These are phyloP conservation scores for Helostoma temminkii DNA, from an alignment of 2,797 vertebrate species.

Conservation along the genomic window DNA sequence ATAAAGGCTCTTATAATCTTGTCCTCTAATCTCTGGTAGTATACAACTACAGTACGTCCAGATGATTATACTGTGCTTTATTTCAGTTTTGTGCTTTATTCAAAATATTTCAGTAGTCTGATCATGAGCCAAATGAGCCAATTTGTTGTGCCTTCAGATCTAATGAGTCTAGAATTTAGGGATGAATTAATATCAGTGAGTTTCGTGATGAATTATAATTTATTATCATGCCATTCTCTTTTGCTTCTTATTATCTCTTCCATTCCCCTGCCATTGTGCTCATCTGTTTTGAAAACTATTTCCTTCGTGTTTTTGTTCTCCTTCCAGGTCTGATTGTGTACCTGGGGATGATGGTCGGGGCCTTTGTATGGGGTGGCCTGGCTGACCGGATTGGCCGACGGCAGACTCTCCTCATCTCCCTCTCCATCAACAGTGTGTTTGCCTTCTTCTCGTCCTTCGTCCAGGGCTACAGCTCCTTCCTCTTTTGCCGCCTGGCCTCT, in stretches of 20 bases:
- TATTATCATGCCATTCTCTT: constrained; percentile 35
- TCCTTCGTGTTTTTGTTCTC: not conserved
- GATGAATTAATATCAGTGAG: constrained; percentile 31
- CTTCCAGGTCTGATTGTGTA: constrained; percentile 94
- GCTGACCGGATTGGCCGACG: constrained; percentile 93
- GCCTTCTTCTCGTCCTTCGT: constrained; percentile 99
- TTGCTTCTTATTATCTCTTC: not conserved
- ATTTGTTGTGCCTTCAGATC: constrained; percentile 24
- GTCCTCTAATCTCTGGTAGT: not conserved
- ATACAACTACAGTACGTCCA: not conserved
- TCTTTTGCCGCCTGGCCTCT: constrained; percentile 94
- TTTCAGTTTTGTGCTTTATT: constrained; percentile 26
- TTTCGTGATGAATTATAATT: constrained; percentile 47
- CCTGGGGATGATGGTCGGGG: constrained; percentile 98
- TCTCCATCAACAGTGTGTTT: constrained; percentile 98
- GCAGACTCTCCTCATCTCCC: constrained; percentile 96
- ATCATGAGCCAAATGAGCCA: constrained; percentile 4
- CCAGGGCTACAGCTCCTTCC: constrained; percentile 96
- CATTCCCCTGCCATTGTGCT: not conserved
- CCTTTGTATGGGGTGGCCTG: constrained; percentile 95
- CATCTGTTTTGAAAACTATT: not conserved
- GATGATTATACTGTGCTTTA: not conserved
- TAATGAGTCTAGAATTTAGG: constrained; percentile 36
- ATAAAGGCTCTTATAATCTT: constrained; percentile 4
- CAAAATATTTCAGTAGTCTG: constrained; percentile 7